Evolutionary conservation across 2,888 invertebrate species (phyloP), one percentile per base, ranked within the genome.

Genomic region (Artemia sinica): DNA sequence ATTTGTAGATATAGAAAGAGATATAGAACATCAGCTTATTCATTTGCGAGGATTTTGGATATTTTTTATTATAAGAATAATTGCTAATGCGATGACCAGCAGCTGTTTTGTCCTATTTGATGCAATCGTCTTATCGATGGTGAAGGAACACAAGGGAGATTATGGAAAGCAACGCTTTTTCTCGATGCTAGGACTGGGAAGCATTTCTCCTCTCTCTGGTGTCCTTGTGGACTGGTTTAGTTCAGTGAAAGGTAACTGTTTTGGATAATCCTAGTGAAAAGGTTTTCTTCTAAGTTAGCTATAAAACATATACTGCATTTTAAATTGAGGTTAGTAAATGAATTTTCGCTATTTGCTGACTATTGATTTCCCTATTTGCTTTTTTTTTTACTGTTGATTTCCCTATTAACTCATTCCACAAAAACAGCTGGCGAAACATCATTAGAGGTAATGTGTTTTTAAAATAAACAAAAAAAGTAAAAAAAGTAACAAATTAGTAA

Each of bases 21-120:
- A 58, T 58, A 18, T 14, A 66, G 87, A 88, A 77, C 88, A 86
- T 75, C 86, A 85, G 76, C 86, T 87, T 75, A 86, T 86, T 70
- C 86, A 86, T 72, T 86, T 86, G 75, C 84, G 82, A 73, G 84
- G 87, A 3, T 91, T 91, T 76, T 89, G 89, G 84, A 82, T 87
- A 71, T 91, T 91, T 76, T 89, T 91, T 76, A 78, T 85, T 68
- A 75, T 91, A 71, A 80, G 90, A 75, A 86, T 91, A 73, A 79
- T 89, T 74, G 90, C 86, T 1, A 89, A 87, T 50, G 86, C 89
- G 8, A 86, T 88, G 84, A 80, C 88, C 75, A 86, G 87, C 7
- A 89, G 89, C 49, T 87, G 88, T n/a, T 87, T 90, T 0, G 89
- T 88, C 12, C 86, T 92, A 68, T 86, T 91, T 84, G 91, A 92